Evolutionary conservation across 2,113 vertebrate species (phyloP).

Genomic region (Empidonax alnorum): DNA sequence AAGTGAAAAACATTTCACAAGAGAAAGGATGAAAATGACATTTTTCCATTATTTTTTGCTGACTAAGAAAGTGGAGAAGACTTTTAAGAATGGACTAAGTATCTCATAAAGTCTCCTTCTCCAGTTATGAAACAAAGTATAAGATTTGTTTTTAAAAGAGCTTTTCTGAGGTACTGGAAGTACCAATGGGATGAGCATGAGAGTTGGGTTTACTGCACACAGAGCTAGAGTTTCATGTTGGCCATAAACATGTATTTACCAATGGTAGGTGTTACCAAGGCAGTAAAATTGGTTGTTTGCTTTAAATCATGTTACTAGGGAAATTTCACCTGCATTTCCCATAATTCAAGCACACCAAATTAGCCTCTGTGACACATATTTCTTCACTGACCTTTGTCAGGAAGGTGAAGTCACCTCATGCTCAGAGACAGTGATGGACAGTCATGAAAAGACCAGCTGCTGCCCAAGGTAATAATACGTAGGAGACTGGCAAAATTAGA

Average conservation of each 20-base stretch:
- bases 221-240: neutral
- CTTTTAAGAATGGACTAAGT: neutral
- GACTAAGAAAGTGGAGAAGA: neutral
- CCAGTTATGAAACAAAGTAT: neutral
- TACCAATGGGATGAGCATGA: neutral
- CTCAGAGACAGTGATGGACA: neutral
- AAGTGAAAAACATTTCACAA: neutral
- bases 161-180: neutral
- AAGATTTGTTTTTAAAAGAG: neutral
- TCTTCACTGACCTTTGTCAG: neutral
- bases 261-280: neutral
- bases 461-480: neutral
- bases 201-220: rapidly evolving
- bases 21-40: rapidly evolving
- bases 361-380: neutral
- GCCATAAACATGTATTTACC: neutral
- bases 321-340: neutral
- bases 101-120: neutral
- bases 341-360: neutral
- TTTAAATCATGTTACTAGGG: neutral
- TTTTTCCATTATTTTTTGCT: neutral
- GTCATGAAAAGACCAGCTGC: neutral
- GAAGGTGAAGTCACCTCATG: neutral
- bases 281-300: neutral
- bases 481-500: neutral